Evolutionary conservation across 2,797 vertebrate species (phyloP).

Genomic region (Pogoniulus pusillus): DNA sequence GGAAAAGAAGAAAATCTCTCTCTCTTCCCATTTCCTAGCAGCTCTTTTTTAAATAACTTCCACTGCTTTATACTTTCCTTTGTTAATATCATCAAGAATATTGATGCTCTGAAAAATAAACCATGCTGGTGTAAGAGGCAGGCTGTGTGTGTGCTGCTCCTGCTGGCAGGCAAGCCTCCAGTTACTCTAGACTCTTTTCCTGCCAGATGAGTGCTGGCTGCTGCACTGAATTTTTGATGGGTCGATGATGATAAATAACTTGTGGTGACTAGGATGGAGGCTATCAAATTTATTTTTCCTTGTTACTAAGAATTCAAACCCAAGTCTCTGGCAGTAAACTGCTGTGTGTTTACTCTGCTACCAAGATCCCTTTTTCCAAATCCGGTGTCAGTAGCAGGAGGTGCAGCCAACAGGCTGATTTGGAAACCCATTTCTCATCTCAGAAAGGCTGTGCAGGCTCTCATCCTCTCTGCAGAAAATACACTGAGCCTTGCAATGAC

Average conservation of each 20-base stretch:
- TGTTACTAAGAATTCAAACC: not conserved
- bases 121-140: not conserved
- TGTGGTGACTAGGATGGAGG: not conserved
- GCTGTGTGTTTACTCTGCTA: not conserved
- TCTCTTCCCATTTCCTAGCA: not conserved
- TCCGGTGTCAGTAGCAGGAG: not conserved
- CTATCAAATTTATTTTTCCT: not conserved
- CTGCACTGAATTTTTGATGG: not conserved
- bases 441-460: not conserved
- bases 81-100: not conserved
- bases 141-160: not conserved
- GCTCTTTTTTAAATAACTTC: not conserved
- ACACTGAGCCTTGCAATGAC: not conserved
- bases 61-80: not conserved
- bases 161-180: not conserved
- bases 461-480: not conserved
- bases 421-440: not conserved
- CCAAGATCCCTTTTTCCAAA: not conserved
- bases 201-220: constrained; percentile 9
- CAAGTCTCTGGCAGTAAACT: not conserved
- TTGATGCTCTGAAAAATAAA: not conserved
- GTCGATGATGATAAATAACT: not conserved
- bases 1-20: too few species aligned
- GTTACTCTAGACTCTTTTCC: not conserved
- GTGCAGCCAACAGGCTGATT: not conserved